Base-by-base conservation (phyloP, 1,140 invertebrate genomes). In the Orchestia grillus region DNA sequence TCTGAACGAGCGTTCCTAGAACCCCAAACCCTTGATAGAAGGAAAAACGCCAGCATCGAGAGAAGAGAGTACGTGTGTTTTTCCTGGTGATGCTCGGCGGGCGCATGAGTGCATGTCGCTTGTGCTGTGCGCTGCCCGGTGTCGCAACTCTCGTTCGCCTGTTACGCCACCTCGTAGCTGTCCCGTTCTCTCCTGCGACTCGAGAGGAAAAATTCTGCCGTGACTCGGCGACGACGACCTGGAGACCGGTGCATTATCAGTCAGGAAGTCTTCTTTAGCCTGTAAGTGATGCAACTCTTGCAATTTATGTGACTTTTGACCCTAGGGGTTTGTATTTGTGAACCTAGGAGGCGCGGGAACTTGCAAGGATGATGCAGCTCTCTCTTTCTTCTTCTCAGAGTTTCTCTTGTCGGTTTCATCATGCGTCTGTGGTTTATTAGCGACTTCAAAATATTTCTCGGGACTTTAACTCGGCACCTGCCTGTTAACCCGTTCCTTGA, bases 201-300 rank as follows among this genome's bases (percentile, higher is more conserved):
- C 62, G 36, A 8, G 15, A 77, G 62, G 11, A 77, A 15, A 77
- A 77, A 77, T 77, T 77, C 36, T 77, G 62, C 62, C 62, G 62
- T 77, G 62, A 77, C 62, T 77, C 62, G 11, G 62, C 62, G 28
- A 28, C 62, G 28, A 28, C 62, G 62, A 77, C 62, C 62, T 77
- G 62, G 62, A 77, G 62, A 77, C 62, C 62, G 62, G 62, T 77
- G 62, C 62, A 77, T 77, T 77, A 77, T 77, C 62, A 77, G 62
- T 36, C 62, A 77, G 62, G 62, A 77, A 77, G 62, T 77, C 62
- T 77, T 77, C 62, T 77, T 77, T 77, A 77, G 62, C 62, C 62
- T 15, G 62, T 77, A 77, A 77, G 62, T 77, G 62, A 77, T 77
- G 62, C 62, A 77, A 77, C 62, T 77, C 62, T 77, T 77, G 62